Evolutionary conservation across 1,140 invertebrate species (phyloP), one percentile per base, ranked within the genome.

Genomic region (Pachyrhynchus sulphureomaculatus): DNA sequence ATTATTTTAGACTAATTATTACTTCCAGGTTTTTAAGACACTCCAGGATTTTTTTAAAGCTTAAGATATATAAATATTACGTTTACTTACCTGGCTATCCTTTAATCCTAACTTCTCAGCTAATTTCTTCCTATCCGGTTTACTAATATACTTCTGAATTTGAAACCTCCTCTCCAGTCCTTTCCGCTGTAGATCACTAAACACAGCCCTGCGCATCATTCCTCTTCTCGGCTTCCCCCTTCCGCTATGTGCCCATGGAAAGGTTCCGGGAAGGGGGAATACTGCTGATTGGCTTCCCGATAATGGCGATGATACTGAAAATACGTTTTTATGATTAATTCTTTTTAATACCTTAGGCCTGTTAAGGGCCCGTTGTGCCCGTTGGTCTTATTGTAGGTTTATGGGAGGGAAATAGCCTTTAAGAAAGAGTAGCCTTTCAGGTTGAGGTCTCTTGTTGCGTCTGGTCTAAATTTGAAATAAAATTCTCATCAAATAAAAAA

Each of bases 81-180:
- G n/a, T n/a, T 26, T 33, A 65, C 80, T 84, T 70, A 95, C 93
- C 86, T 95, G 92, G 70, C 91, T 93, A 72, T 98, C 96, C 69
- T 96, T 97, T 0, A 98, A 83, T 17, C 95, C 95, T 33, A 98
- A 81, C 76, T 95, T 94, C 74, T 96, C 94, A 0, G 96, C 96
- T 23, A 98, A 79, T 73, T 97, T 96, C 78, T 96, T 93, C 72
- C 96, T 84, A 77, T 98, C 95, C 0, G 95, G 95, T 77, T 98
- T 98, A 57, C 92, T 96, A 71, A 98, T 98, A 77, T 98, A 98
- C 77, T 98, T 97, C 78, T 98, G 95, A n/a, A 95, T 84, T 76
- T 95, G 93, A 78, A 98, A 98, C 68, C 94, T 79, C 67, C 95
- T 91, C 78, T 98, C 96, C 47, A 98, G 80, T 0, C 95, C 95